Conservation (phyloP, 2,888 invertebrate species). For the Netelia inedita region DNA sequence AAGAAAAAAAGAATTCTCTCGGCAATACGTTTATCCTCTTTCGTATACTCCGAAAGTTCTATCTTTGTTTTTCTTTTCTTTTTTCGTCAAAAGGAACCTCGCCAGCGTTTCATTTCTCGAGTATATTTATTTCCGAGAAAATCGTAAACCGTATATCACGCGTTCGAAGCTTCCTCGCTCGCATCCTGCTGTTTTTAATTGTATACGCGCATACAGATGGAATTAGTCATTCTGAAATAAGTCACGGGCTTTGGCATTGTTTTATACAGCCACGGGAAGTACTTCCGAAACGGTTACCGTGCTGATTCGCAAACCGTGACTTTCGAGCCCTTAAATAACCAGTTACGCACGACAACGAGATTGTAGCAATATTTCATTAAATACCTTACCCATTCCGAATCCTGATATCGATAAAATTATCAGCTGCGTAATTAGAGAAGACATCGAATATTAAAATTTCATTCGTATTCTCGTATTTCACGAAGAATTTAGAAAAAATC, state of each 20-base stretch:
- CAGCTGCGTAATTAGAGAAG: slow-evolving; percentile 52
- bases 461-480: neutral
- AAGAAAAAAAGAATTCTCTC: slow-evolving; percentile 48
- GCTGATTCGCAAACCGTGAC: slow-evolving; percentile 47
- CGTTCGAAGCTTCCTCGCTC: slow-evolving; percentile 20
- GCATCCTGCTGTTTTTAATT: slow-evolving; percentile 3
- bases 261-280: slow-evolving; percentile 52
- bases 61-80: slow-evolving; percentile 10
- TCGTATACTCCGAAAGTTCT: slow-evolving; percentile 17
- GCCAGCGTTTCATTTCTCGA: slow-evolving; percentile 15
- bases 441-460: slow-evolving; percentile 21
- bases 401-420: slow-evolving; percentile 32
- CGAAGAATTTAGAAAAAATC: neutral
- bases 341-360: neutral
- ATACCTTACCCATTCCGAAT: slow-evolving; percentile 55
- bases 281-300: slow-evolving; percentile 31
- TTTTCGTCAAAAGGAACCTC: slow-evolving; percentile 4
- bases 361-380: neutral
- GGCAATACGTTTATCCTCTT: slow-evolving; percentile 25
- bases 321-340: slow-evolving; percentile 18
- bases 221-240: slow-evolving; percentile 56
- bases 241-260: slow-evolving; percentile 44
- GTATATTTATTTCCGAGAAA: slow-evolving; percentile 50
- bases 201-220: slow-evolving; percentile 14
- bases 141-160: slow-evolving; percentile 55